A percentile compares a stretch with the other conserved stretches of the same genome.
phyloP scores from a whole-genome alignment of 2,888 invertebrate species.

The Poecilus cupreus region DNA sequence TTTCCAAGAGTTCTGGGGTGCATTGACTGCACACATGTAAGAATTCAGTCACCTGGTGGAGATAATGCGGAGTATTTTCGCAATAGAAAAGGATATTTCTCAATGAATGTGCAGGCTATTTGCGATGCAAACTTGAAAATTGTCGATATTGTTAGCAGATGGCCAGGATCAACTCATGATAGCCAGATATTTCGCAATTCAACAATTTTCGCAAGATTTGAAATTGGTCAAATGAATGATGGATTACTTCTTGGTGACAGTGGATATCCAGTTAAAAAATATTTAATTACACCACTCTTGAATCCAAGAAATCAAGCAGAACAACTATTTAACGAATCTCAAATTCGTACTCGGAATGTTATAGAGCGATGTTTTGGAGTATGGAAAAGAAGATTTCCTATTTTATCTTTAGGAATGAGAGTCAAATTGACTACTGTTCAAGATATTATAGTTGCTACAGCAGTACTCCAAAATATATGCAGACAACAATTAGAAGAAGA shows the following conservation, averaged over 20 bases:
- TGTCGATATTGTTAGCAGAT: too few species aligned
- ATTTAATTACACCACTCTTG: constrained; percentile 2
- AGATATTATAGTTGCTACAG: constrained; percentile 17
- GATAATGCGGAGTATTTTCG: constrained; percentile 58
- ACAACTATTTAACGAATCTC: constrained; percentile 9
- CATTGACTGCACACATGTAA: neutral
- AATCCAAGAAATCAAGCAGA: neutral
- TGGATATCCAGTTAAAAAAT: constrained; percentile 60
- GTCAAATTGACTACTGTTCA: constrained; percentile 55
- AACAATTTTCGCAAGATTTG: constrained; percentile 47
- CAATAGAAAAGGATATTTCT: constrained; percentile 51
- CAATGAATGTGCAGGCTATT: too few species aligned
- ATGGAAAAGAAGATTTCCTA: constrained; percentile 62
- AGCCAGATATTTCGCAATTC: constrained; percentile 59
- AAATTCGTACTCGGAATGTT: constrained; percentile 22
- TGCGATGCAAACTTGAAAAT: too few species aligned
- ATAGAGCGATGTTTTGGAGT: constrained; percentile 60
- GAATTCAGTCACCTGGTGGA: constrained; percentile 48
- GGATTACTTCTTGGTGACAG: neutral
- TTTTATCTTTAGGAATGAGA: constrained; percentile 61
- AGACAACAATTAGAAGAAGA: too few species aligned
- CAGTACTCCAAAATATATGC: constrained; percentile 32
- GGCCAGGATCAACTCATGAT: too few species aligned
- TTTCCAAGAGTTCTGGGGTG: neutral
- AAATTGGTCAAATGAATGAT: constrained; percentile 50